Evolutionary conservation across 2,888 invertebrate species (phyloP).

Genomic region (Lycophotia porphyrea): DNA sequence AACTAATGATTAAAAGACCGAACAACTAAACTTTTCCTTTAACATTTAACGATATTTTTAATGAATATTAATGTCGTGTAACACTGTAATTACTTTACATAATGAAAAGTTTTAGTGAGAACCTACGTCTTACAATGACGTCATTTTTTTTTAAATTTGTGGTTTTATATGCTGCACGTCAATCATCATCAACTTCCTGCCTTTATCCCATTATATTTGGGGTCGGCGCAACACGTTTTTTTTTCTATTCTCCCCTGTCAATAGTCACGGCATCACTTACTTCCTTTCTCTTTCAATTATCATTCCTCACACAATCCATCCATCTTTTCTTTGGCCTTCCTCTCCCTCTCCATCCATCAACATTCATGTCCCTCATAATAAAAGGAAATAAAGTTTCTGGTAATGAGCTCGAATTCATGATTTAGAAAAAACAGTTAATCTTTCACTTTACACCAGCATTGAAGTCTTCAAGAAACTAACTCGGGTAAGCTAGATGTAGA

Average conservation of each 20-base stretch:
- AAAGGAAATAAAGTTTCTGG: constrained; percentile 10
- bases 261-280: too few relatives aligned
- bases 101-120: constrained; percentile 20
- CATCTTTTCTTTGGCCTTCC: too few relatives aligned
- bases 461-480: not conserved
- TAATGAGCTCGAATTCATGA: not conserved
- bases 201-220: too few relatives aligned
- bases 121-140: constrained; percentile 9
- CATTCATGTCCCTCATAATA: too few relatives aligned
- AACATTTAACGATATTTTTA: constrained; percentile 48
- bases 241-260: too few relatives aligned
- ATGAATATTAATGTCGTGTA: constrained; percentile 56
- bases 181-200: too few relatives aligned
- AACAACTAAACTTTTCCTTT: constrained; percentile 14
- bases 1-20: constrained; percentile 23
- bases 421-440: not conserved
- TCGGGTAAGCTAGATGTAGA: not conserved
- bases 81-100: constrained; percentile 15
- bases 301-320: too few relatives aligned
- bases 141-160: constrained; percentile 7
- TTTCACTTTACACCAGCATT: not conserved
- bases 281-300: too few relatives aligned
- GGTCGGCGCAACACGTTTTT: too few relatives aligned
- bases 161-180: not conserved
- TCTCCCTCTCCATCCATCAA: too few relatives aligned